Evolutionary conservation across 2,797 vertebrate species (phyloP).

Genomic region (Hippocampus kuda): DNA sequence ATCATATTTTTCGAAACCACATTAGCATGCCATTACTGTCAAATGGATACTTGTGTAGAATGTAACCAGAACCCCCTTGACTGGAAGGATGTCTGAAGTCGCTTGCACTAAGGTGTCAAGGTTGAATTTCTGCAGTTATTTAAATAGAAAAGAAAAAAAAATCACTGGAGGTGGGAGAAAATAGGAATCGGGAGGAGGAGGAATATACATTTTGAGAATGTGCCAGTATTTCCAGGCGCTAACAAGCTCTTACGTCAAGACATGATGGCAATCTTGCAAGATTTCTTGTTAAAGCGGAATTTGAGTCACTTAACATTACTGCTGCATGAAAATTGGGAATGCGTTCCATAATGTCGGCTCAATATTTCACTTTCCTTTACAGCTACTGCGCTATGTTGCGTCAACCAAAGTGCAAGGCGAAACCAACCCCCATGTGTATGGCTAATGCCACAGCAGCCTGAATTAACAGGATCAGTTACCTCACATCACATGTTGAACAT

Average conservation of each 20-base stretch:
- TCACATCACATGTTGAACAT: background rate
- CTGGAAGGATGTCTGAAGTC: conserved; percentile 9
- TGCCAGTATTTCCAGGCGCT: background rate
- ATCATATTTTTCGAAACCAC: conserved; percentile 12
- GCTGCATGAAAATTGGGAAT: background rate
- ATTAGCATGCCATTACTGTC: conserved; percentile 15
- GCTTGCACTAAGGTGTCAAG: conserved; percentile 1
- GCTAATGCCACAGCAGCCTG: too few relatives aligned
- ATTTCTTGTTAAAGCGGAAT: background rate
- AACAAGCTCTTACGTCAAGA: background rate
- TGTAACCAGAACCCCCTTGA: conserved; percentile 10
- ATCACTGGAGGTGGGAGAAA: background rate
- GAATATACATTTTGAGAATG: background rate
- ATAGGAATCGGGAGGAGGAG: background rate
- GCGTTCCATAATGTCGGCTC: background rate
- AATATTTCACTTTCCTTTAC: background rate
- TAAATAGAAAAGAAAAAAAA: background rate
- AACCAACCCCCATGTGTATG: too few relatives aligned
- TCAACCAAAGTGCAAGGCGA: background rate
- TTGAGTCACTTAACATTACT: background rate
- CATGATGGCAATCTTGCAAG: background rate
- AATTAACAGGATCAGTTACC: too few relatives aligned
- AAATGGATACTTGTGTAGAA: conserved; percentile 11
- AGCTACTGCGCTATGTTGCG: background rate
- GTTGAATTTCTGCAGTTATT: background rate